Percentiles rank a stretch among this genome's conserved stretches.
Evolutionary conservation across 2,113 vertebrate genomes (phyloP).

Genomic region (Sylvilagus bachmani): DNA sequence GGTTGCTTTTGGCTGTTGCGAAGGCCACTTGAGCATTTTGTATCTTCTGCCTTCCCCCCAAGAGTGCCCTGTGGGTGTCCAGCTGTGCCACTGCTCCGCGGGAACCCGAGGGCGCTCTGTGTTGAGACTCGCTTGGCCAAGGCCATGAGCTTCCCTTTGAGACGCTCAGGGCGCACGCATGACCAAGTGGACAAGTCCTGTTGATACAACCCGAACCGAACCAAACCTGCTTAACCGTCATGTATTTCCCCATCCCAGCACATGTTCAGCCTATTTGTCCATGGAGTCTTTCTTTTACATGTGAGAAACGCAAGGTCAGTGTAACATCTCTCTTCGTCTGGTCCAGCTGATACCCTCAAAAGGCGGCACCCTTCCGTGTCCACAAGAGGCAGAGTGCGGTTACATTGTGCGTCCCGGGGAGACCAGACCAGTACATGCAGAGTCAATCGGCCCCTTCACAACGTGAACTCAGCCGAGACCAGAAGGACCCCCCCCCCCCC

Average conservation of each 20-base stretch:
- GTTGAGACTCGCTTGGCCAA: neutral
- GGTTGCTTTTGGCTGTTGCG: neutral
- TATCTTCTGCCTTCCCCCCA: neutral
- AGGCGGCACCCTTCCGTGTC: neutral
- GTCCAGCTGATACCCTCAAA: neutral
- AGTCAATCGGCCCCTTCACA: neutral
- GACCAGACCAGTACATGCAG: neutral
- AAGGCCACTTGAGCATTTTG: neutral
- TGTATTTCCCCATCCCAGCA: neutral
- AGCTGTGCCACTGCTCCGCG: neutral
- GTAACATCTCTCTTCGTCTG: neutral
- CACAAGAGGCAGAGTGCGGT: neutral
- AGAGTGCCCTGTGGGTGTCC: neutral
- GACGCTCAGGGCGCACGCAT: neutral
- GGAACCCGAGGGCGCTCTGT: neutral
- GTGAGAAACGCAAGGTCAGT: constrained; percentile 31
- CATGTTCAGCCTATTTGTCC: neutral
- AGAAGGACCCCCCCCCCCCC: neutral
- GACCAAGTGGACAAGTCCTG: neutral
- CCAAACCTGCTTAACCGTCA: neutral
- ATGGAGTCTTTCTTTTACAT: constrained; percentile 29
- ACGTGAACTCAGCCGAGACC: neutral
- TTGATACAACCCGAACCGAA: neutral
- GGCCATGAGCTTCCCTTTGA: neutral
- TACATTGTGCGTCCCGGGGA: neutral